Evolutionary conservation across 2,797 vertebrate genomes (phyloP).

Genomic region (Rhinella marina): DNA sequence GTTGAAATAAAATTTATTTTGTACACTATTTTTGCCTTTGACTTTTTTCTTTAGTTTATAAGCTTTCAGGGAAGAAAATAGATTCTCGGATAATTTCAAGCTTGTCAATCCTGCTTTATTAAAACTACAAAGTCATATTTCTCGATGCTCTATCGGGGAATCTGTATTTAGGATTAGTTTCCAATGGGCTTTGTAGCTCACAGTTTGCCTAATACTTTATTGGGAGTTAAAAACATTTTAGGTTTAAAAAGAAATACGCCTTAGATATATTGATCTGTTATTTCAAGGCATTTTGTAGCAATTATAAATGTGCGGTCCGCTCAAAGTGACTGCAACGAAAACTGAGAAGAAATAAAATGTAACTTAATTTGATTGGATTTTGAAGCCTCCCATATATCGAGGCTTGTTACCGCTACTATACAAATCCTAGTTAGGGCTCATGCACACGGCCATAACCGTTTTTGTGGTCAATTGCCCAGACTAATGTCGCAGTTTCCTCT

Average conservation of each 20-base stretch:
- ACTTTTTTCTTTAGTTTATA: conserved; percentile 55
- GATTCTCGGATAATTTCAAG: conserved; percentile 73
- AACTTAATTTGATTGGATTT: not conserved
- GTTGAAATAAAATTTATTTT: not conserved
- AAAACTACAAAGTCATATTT: conserved; percentile 72
- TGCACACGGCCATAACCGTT: too few species aligned
- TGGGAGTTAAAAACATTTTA: not conserved
- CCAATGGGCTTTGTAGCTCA: conserved; percentile 23
- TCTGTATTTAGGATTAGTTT: conserved; percentile 72
- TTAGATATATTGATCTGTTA: not conserved
- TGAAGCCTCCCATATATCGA: not conserved
- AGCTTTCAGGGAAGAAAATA: conserved; percentile 66
- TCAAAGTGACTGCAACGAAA: not conserved
- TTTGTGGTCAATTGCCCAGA: too few species aligned
- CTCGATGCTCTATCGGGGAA: conserved; percentile 67
- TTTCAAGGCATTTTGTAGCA: not conserved
- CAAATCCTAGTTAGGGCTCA: too few species aligned
- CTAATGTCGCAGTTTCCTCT: too few species aligned
- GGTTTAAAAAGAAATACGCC: not conserved
- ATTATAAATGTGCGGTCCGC: not conserved
- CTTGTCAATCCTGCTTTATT: conserved; percentile 76
- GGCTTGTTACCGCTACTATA: not conserved
- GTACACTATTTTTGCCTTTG: not conserved
- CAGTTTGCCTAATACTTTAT: conserved; percentile 15
- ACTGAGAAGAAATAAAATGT: not conserved